Base-by-base conservation (phyloP, 2,888 invertebrate species). In the Lomographa bimaculata region DNA sequence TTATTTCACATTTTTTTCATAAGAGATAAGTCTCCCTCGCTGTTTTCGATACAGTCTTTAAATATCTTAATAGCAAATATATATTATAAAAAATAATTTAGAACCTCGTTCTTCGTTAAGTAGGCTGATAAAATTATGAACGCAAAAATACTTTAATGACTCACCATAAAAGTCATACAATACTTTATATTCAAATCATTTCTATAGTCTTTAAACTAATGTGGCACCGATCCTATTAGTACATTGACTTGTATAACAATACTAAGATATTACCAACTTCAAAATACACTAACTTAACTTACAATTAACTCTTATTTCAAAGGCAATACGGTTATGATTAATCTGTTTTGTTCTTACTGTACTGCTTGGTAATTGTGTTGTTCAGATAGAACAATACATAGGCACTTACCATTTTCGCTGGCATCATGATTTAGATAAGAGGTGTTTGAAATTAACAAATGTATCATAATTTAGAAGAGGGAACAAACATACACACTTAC, bases 181-280 rank as follows among this genome's bases (percentile, higher is more conserved):
- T 10, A n/a, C n/a, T 41, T 41, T 11, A 29, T 24, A 41, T 41
- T 30, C 41, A 26, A 25, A 3, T 26, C 25, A 14, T n/a, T n/a
- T 20, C 20, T 4, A 7, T 30, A 30, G 30, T 26, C 41, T 41
- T 41, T 35, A 26, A 10, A 35, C 34, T 34, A 35, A 35, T 35
- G 19, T 19, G 16, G 14, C 9, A 34, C 17, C 11, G 27, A 24
- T 20, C 1, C 5, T n/a, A n/a, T n/a, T 26, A 36, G 41, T 25
- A 35, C 41, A 30, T 41, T 41, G 41, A 41, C 41, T 35, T 19
- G 14, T 14, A 20, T 16, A 40, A 39, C 41, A 29, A 41, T 41
- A 35, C 28, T 32, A 38, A 27, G 20, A 39, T 18, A 8, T 2
- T 27, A 21, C 41, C 24, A 36, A 42, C 21, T 17, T 36, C 20